phyloP scores from a whole-genome alignment of 2,113 vertebrate species.

The Recurvirostra avosetta region DNA sequence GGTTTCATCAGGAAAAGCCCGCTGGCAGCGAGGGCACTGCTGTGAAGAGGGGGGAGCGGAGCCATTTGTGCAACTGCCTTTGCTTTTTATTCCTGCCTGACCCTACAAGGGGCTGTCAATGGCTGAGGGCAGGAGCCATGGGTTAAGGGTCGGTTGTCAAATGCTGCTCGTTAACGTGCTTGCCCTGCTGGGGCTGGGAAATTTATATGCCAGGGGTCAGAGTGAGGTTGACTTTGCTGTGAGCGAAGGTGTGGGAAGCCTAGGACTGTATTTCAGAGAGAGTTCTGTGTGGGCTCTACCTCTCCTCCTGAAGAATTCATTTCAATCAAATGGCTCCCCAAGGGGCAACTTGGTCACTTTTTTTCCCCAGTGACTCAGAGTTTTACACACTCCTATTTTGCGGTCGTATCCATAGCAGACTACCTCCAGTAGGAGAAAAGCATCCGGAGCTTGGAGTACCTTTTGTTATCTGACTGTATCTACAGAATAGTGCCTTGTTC shows the following conservation, averaged over 20 bases:
- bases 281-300: not conserved
- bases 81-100: not conserved
- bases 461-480: not conserved
- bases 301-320: not conserved
- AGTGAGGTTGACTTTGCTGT: not conserved
- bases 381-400: not conserved
- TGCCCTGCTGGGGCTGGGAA: too few relatives aligned
- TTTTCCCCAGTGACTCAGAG: not conserved
- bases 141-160: too few relatives aligned
- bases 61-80: too few relatives aligned
- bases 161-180: not conserved
- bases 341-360: accelerated
- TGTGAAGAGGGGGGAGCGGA: not conserved
- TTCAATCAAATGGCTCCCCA: not conserved
- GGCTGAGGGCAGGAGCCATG: not conserved
- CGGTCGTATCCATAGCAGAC: not conserved
- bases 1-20: not conserved
- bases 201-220: accelerated
- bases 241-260: not conserved
- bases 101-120: not conserved
- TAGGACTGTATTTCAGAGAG: accelerated
- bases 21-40: accelerated
- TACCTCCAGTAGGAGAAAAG: not conserved
- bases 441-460: not conserved
- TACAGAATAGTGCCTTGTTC: not conserved